Conservation (phyloP, 2,888 invertebrate genomes). For the Antheraea assamensis region DNA sequence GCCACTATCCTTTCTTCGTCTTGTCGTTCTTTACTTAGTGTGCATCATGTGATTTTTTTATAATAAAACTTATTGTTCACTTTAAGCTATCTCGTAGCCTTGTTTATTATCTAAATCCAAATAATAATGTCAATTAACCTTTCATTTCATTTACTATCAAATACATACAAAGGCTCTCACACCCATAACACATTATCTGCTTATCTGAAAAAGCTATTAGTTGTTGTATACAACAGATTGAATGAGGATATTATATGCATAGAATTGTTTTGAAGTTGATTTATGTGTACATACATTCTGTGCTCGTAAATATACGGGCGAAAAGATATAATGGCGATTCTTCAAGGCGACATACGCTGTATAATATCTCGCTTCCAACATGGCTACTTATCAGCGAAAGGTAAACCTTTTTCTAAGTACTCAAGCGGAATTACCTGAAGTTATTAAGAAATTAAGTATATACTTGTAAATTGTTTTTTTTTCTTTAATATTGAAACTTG, state of each 20-base stretch:
- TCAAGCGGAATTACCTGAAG: neutral
- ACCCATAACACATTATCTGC: neutral
- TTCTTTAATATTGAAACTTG: too few species aligned
- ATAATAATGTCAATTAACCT: neutral
- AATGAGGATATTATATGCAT: neutral
- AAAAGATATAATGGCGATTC: conserved; percentile 26
- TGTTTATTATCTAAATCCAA: too few species aligned
- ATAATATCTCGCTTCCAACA: neutral
- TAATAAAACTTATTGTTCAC: too few species aligned
- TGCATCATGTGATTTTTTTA: too few species aligned
- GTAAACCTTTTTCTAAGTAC: neutral
- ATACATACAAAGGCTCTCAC: neutral
- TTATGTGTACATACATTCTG: conserved; percentile 16
- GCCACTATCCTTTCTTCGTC: too few species aligned
- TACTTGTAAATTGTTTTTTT: neutral
- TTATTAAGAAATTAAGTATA: neutral
- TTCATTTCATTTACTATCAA: neutral
- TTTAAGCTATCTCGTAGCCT: too few species aligned
- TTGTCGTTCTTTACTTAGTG: too few species aligned
- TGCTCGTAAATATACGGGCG: conserved; percentile 25
- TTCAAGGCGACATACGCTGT: conserved; percentile 23
- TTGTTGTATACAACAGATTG: conserved; percentile 18
- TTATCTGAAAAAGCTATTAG: neutral
- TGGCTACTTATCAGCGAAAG: neutral
- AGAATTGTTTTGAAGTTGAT: neutral